These are phyloP conservation scores for Conopomorpha cramerella DNA, from an alignment of 1,140 invertebrate genomes.

Conservation along the genomic window DNA sequence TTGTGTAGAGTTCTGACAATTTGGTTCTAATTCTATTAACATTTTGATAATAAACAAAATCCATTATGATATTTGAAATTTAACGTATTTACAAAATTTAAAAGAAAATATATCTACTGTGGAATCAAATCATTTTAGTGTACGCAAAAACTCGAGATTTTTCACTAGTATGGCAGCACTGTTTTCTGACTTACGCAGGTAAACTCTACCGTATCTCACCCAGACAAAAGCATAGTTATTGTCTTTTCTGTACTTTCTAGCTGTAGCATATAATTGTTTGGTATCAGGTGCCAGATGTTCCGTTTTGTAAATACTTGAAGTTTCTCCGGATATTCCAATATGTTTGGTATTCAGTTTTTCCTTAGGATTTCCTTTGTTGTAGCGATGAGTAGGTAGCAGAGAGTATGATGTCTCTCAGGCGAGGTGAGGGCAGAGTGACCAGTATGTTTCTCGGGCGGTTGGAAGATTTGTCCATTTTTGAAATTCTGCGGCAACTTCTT, in stretches of 20 bases:
- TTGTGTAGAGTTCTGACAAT: background rate
- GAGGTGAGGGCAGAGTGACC: background rate
- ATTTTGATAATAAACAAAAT: background rate
- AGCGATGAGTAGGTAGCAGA: background rate
- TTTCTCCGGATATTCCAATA: background rate
- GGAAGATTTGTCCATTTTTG: background rate
- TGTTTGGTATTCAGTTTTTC: background rate
- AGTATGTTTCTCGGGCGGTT: background rate
- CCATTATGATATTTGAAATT: background rate
- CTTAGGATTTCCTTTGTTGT: background rate
- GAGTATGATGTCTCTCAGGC: background rate
- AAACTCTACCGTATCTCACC: background rate
- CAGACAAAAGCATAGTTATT: slow-evolving; percentile 1
- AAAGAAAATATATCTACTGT: background rate
- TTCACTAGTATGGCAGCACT: background rate
- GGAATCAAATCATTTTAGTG: background rate
- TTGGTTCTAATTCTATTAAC: background rate
- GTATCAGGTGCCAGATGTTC: background rate
- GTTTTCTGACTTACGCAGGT: background rate
- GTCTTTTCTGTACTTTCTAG: background rate
- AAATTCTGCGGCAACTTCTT: background rate
- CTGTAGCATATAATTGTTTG: background rate
- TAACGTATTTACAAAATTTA: background rate
- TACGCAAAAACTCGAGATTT: too few relatives aligned
- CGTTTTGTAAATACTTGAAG: background rate